Evolutionary conservation across 1,140 invertebrate genomes (phyloP), one percentile per base, ranked within the genome.

Genomic region (Adelges cooleyi): DNA sequence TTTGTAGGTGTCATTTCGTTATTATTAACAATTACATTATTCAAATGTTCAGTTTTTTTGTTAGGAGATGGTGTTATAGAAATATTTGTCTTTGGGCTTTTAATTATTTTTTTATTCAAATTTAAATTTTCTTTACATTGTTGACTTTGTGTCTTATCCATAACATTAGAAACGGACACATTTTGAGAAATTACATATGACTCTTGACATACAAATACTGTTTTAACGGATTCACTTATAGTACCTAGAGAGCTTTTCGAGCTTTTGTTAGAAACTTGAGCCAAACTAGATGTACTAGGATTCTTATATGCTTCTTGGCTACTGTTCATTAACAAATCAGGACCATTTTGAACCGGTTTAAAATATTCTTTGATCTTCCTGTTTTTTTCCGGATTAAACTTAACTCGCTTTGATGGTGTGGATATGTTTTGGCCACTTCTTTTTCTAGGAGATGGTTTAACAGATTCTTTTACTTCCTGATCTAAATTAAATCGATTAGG

Each of bases 1-100:
- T 62, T 62, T 8, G 11, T 62, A 13, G 56, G 56, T 2, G 56
- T 62, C 3, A 62, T 17, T 48, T 46, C 38, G n/a, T n/a, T n/a
- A n/a, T n/a, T n/a, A n/a, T n/a, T n/a, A n/a, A n/a, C n/a, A n/a
- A n/a, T n/a, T n/a, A n/a, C n/a, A n/a, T n/a, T n/a, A n/a, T n/a
- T n/a, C n/a, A n/a, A n/a, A n/a, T n/a, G n/a, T n/a, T n/a, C n/a
- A 36, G 6, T 18, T 25, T 25, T 42, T 44, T 42, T 27, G 9
- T 25, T 27, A 6, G 22, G 27, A 42, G 2, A 8, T 25, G 15
- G n/a, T 25, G 9, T 44, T 3, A 17, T 17, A 11, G 18, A n/a
- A 25, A 1, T 11, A 42, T 42, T 27, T 42, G 1, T 38, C n/a
- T 5, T 56, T 5, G 53, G 23, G 11, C n/a, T 56, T 3, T 25